A percentile compares a stretch with the other conserved stretches of the same genome.
These are phyloP conservation scores for Alectura lathami DNA, from an alignment of 2,113 vertebrate genomes.

Conservation along the genomic window DNA sequence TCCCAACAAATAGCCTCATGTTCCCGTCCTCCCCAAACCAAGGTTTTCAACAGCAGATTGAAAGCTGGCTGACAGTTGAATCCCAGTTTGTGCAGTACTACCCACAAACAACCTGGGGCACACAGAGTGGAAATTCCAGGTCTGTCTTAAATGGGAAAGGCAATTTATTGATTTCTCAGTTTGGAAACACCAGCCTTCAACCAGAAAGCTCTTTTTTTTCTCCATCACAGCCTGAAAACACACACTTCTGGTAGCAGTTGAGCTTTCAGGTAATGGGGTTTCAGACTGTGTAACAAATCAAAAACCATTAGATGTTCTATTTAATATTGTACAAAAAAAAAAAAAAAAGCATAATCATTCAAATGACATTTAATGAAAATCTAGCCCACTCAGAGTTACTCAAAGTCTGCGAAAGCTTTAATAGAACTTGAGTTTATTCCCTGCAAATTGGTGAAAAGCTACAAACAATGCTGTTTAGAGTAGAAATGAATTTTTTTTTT, in stretches of 20 bases:
- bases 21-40: not conserved
- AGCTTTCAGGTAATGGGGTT: conserved; percentile 32
- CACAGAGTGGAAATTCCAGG: not conserved
- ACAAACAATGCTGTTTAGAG: not conserved
- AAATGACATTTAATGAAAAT: conserved; percentile 27
- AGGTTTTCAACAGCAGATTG: not conserved
- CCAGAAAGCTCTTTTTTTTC: conserved; percentile 13
- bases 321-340: conserved; percentile 18
- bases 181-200: not conserved
- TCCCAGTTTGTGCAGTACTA: not conserved
- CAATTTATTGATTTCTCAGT: not conserved
- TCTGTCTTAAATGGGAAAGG: not conserved
- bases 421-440: not conserved
- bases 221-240: not conserved
- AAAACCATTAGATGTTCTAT: conserved; percentile 28
- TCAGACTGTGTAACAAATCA: conserved; percentile 32
- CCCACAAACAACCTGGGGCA: not conserved
- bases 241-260: not conserved
- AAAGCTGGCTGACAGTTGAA: not conserved
- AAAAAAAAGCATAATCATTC: not conserved
- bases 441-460: not conserved
- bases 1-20: not conserved
- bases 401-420: conserved; percentile 1
- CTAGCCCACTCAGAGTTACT: not conserved
- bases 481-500: not conserved